Evolutionary conservation across 92 coral and sea anemone genomes (phyloP).

Genomic region (Umimayanthus kanabou): DNA sequence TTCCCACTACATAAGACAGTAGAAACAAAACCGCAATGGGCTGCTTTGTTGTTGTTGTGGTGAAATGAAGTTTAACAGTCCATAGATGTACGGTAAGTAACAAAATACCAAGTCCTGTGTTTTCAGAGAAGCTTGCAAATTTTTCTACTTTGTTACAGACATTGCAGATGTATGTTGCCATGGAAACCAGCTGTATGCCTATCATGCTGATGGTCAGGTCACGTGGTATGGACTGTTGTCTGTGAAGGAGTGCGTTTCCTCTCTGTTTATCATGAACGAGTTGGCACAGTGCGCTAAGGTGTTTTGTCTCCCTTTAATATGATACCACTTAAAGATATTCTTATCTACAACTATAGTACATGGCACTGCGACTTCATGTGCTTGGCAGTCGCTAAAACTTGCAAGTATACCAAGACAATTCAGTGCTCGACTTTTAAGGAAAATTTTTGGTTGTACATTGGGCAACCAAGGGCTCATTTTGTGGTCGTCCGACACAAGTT

Average conservation of each 20-base stretch:
- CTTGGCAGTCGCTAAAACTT: no score
- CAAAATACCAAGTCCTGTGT: neutral
- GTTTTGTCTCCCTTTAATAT: neutral
- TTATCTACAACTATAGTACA: neutral
- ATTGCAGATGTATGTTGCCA: conserved; percentile 77
- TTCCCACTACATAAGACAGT: neutral
- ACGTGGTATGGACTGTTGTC: conserved; percentile 85
- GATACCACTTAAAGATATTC: neutral
- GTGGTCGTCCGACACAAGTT: no score
- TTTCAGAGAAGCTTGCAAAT: conserved; percentile 2
- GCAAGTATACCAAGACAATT: no score
- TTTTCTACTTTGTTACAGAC: conserved; percentile 47
- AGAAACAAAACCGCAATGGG: no score
- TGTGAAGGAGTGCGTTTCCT: conserved; percentile 89
- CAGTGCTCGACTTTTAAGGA: no score
- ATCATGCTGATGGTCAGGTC: conserved; percentile 70
- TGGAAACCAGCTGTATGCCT: conserved; percentile 77
- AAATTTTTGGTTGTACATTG: no score
- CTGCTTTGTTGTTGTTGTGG: no score
- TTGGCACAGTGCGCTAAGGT: neutral
- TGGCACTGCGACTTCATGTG: no score
- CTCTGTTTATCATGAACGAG: conserved; percentile 73
- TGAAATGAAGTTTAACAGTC: no score
- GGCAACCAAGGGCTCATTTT: no score
- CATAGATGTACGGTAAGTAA: neutral